Evolutionary conservation across 1,140 invertebrate species (phyloP).

Genomic region (Elymnias hypermnestra): DNA sequence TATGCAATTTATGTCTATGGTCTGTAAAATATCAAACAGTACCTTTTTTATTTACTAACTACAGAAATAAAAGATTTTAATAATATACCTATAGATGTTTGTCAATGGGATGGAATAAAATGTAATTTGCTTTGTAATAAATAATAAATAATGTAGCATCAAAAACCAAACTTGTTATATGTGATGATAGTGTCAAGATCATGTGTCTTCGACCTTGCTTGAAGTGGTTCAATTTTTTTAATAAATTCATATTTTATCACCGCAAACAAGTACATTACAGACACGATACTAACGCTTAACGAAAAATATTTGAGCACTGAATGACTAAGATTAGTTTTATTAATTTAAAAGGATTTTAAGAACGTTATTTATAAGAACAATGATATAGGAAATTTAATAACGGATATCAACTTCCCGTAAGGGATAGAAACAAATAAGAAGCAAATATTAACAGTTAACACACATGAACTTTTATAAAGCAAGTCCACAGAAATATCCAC

Average conservation of each 20-base stretch:
- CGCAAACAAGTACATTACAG: conserved; percentile 22
- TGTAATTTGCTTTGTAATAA: no score
- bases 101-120: no score
- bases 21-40: no score
- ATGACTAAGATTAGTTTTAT: conserved; percentile 30
- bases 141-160: conserved; percentile 6
- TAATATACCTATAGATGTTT: no score
- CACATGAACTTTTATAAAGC: conserved; percentile 43
- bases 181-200: no score
- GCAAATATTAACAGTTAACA: conserved; percentile 46
- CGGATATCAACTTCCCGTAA: conserved; percentile 15
- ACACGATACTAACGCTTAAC: conserved; percentile 28
- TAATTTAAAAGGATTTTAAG: conserved; percentile 28
- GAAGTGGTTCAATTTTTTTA: conserved; percentile 15
- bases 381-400: conserved; percentile 28
- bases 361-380: conserved; percentile 31
- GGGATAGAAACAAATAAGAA: conserved; percentile 25
- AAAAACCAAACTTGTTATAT: no score
- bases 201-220: conserved; percentile 24
- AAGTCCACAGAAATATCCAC: conserved; percentile 55
- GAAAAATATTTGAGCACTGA: conserved; percentile 46
- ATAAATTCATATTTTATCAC: conserved; percentile 14
- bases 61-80: no score
- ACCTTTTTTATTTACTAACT: no score
- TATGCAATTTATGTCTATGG: no score